Base-by-base conservation (phyloP, 2,888 invertebrate species). In the Dryococelus australis region DNA sequence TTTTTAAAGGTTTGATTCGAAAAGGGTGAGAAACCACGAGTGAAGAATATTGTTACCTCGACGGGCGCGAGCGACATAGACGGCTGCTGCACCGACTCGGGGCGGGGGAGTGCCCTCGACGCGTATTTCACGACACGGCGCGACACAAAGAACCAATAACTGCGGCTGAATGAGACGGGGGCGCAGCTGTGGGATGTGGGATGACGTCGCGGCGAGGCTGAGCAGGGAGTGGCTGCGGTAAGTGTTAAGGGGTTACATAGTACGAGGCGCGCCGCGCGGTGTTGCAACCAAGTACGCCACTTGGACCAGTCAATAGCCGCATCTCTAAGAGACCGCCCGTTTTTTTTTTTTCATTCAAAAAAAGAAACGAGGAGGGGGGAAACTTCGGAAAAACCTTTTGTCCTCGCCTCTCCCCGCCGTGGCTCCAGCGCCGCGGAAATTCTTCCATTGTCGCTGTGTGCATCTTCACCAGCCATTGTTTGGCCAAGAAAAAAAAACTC, bases 101-200 rank as follows among this genome's bases (percentile, higher is more conserved):
- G 10, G 28, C 28, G 28, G 16, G 24, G 28, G n/a, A 35, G 83
- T 20, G 83, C 83, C 26, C 83, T 83, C 35, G 43, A 83, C 43
- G 83, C 20, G 83, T 83, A 83, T 83, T 83, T 83, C 83, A 83
- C 83, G 83, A 83, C 83, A 83, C 83, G 43, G 10, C 83, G 43
- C 83, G 83, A 83, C 83, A 83, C 83, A 83, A 83, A 83, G 83
- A 27, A 83, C 83, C 83, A 83, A 83, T 83, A 83, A 83, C 83
- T 83, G 83, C 13, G 35, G 65, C 65, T 65, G 65, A 65, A 65
- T 65, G 43, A 83, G 83, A 20, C 28, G 28, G 83, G 12, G 80
- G 24, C 28, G 83, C 83, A 28, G 83, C 35, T 27, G 83, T 13
- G 65, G 20, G 10, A 16, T 8, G 65, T 5, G 24, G 65, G 65